These are phyloP conservation scores for Macrotrachela quadricornifera DNA, from an alignment of 1,140 invertebrate genomes.

Conservation along the genomic window DNA sequence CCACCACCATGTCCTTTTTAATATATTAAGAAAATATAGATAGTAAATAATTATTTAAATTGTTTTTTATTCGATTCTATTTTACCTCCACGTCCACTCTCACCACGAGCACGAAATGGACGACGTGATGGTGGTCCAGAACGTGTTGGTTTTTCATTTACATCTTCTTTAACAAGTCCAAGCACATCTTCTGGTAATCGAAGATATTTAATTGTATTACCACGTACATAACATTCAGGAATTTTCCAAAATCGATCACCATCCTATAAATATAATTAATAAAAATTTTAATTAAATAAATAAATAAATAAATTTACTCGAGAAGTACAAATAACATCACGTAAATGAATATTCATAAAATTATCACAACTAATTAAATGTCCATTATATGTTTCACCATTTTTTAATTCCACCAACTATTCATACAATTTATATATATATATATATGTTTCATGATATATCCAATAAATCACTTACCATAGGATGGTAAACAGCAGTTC, in stretches of 20 bases:
- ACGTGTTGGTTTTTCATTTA: conserved; percentile 30
- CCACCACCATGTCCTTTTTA: conserved; percentile 20
- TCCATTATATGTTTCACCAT: conserved; percentile 99
- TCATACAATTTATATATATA: neutral
- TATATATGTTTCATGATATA: neutral
- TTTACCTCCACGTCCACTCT: conserved; percentile 23
- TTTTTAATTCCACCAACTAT: conserved; percentile 90
- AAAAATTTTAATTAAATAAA: neutral
- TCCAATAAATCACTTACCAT: conserved; percentile 45
- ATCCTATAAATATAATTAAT: conserved; percentile 42
- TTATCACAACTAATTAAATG: conserved; percentile 95
- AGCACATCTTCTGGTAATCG: conserved; percentile 97
- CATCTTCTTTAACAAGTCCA: conserved; percentile 91
- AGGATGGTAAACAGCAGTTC: conserved; percentile 77
- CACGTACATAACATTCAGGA: conserved; percentile 94
- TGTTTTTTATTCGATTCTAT: too few species aligned
- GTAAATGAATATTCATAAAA: conserved; percentile 98
- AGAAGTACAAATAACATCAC: conserved; percentile 96
- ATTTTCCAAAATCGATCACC: conserved; percentile 98
- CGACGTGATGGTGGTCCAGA: too few species aligned
- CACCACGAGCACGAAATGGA: too few species aligned
- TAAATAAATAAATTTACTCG: conserved; percentile 37
- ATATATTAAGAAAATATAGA: too few species aligned
- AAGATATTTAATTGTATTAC: conserved; percentile 96
- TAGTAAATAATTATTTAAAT: too few species aligned